Conservation (phyloP, 2,888 invertebrate genomes). For the Ormyrus nitidulus region DNA sequence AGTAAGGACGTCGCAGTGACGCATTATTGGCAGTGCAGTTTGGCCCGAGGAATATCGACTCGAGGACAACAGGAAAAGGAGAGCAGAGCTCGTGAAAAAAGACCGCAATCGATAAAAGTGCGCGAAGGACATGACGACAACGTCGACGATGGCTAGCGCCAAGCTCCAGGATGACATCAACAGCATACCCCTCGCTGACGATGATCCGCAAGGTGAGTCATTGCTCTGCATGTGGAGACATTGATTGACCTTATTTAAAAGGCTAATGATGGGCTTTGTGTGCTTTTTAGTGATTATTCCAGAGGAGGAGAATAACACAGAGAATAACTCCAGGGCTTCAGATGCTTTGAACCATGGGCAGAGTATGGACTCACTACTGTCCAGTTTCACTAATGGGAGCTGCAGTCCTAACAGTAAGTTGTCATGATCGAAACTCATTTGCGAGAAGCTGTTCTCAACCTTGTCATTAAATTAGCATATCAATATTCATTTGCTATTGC, state of each 20-base stretch:
- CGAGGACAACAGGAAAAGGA: not conserved
- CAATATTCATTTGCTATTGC: too few species aligned
- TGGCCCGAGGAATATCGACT: not conserved
- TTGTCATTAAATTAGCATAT: not conserved
- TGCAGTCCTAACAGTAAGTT: slow-evolving; percentile 83
- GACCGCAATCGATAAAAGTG: not conserved
- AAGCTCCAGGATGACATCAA: slow-evolving; percentile 87
- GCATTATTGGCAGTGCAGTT: too few species aligned
- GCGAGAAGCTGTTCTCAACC: slow-evolving; percentile 44
- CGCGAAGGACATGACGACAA: slow-evolving; percentile 54
- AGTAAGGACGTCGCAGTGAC: too few species aligned
- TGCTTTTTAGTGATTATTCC: slow-evolving; percentile 84
- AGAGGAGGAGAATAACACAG: slow-evolving; percentile 81
- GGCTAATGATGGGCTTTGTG: too few species aligned
- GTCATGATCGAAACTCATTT: not conserved
- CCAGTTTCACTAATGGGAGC: slow-evolving; percentile 91
- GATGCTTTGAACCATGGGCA: slow-evolving; percentile 86
- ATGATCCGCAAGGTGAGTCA: slow-evolving; percentile 89
- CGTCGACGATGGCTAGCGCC: slow-evolving; percentile 68
- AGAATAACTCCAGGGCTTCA: slow-evolving; percentile 78
- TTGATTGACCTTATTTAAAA: not conserved
- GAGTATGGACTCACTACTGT: slow-evolving; percentile 93
- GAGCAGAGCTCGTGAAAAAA: not conserved
- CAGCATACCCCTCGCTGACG: slow-evolving; percentile 93
- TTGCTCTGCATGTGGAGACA: too few species aligned